Evolutionary conservation across 2,113 vertebrate species (phyloP), one percentile per base, ranked within the genome.

Genomic region (Xyliphius kryptos): DNA sequence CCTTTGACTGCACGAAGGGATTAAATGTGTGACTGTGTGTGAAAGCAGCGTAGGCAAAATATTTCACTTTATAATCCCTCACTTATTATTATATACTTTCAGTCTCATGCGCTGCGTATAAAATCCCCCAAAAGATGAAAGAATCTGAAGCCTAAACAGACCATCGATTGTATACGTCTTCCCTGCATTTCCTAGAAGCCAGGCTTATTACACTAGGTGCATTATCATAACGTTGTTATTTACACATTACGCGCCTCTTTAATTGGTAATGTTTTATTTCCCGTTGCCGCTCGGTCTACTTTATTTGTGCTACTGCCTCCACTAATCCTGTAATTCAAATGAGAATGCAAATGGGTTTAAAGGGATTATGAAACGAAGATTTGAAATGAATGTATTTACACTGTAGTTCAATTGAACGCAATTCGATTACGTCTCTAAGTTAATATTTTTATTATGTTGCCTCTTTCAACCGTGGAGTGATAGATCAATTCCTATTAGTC

Each of bases 391-490:
- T 47, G 53, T 26, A 61, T 73, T 61, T 20, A 37, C 38, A 68
- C 53, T n/a, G 21, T 49, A 65, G 50, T 59, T 59, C 21, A 61
- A 63, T 43, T 61, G 61, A 73, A 47, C 48, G 51, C 56, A 59
- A 71, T 71, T 68, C 13, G 56, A 65, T 68, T 65, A 74, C 54
- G n/a, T 10, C 16, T 19, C 48, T 53, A 64, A 64, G 57, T 46
- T 67, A 53, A 61, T 74, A 68, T 68, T 74, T 74, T 66, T 75
- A 67, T 67, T 72, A 67, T 68, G 44, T 62, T 68, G 54, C 55
- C 47, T 60, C 57, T 66, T 47, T 61, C 26, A 6, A 32, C 26
- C 26, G 26, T 17, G 13, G 57, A 57, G 20, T 48, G n/a, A 69
- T 66, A 54, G 61, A 77, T 71, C 71, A 60, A 71, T 69, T 64